Base-by-base conservation (phyloP, 2,888 invertebrate genomes). In the Amphipoea oculea region DNA sequence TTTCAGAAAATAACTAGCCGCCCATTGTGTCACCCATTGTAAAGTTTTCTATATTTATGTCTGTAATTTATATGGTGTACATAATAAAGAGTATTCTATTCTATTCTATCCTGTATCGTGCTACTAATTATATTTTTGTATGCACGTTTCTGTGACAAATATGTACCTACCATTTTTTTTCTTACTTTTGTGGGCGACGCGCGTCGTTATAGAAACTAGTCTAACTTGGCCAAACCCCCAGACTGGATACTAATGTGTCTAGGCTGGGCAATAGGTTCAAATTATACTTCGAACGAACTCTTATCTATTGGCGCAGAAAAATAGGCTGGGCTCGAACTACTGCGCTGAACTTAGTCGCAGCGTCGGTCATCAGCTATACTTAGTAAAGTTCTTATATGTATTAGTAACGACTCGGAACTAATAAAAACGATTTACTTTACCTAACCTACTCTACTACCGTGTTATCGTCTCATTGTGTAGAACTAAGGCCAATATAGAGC, bases 231-330 rank as follows among this genome's bases (percentile, higher is more conserved):
- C 29, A 14, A 62, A 40, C 29, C 29, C 45, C 29, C 17, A 36
- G 40, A 42, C 54, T 62, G 36, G 23, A 20, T 40, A 66, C 40
- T n/a, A 60, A 48, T 42, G 20, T 48, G 20, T 42, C 51, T 78
- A 45, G 14, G 40, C 9, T 57, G 42, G 23, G 45, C 5, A 11
- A 40, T 36, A 29, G n/a, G 60, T 4, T 29, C 48, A 45, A 66
- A 82, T 9, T 20, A 42, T 17, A 60, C 17, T 60, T 60, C 14
- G 23, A 40, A 45, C 12, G 1, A 66, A 63, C 7, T 29, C 20
- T 57, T 45, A 71, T 40, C 40, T 72, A 2, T 83, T 73, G 54
- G 17, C 63, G 78, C 72, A 82, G 60, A 62, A 80, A 84, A 80
- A 80, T 40, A 54, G 65, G 29, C 45, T 75, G 20, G 84, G 65